phyloP scores from a whole-genome alignment of 2,797 vertebrate species.

The Microctenopoma steveboyesi region DNA sequence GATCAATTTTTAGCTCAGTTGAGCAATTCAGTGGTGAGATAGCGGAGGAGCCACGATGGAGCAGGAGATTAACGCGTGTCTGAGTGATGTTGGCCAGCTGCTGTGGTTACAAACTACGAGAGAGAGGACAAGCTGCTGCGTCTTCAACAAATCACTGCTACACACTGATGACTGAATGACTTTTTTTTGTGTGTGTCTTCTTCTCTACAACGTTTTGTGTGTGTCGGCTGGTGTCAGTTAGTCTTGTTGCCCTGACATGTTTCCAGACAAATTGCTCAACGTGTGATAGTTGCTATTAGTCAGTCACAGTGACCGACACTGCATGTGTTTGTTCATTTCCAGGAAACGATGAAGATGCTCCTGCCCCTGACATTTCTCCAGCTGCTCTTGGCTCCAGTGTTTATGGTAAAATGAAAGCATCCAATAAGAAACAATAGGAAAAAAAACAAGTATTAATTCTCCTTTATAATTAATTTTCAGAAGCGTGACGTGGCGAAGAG shows the following conservation, averaged over 20 bases:
- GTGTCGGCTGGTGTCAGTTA: constrained; percentile 26
- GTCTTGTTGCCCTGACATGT: constrained; percentile 23
- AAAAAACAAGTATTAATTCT: no score
- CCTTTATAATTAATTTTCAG: no score
- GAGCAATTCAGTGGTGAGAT: constrained; percentile 26
- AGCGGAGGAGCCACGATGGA: neutral
- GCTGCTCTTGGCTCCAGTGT: constrained; percentile 74
- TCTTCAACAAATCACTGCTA: neutral
- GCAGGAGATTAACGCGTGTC: no score
- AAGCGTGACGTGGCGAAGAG: no score
- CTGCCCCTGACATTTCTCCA: constrained; percentile 72
- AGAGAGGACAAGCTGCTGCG: no score
- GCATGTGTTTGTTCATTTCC: constrained; percentile 10
- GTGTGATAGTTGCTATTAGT: constrained; percentile 17
- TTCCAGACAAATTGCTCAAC: constrained; percentile 29
- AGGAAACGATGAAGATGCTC: constrained; percentile 70
- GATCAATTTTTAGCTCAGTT: constrained; percentile 40
- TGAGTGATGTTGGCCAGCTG: no score
- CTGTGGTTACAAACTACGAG: constrained; percentile 8
- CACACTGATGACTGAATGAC: neutral
- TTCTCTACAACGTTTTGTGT: neutral
- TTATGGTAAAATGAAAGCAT: constrained; percentile 65
- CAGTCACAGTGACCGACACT: constrained; percentile 52
- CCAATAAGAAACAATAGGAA: neutral
- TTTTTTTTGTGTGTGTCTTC: neutral